Percentiles rank a stretch among this genome's conserved stretches.
phyloP scores from a whole-genome alignment of 2,113 vertebrate species.

The Tachysurus fulvidraco region DNA sequence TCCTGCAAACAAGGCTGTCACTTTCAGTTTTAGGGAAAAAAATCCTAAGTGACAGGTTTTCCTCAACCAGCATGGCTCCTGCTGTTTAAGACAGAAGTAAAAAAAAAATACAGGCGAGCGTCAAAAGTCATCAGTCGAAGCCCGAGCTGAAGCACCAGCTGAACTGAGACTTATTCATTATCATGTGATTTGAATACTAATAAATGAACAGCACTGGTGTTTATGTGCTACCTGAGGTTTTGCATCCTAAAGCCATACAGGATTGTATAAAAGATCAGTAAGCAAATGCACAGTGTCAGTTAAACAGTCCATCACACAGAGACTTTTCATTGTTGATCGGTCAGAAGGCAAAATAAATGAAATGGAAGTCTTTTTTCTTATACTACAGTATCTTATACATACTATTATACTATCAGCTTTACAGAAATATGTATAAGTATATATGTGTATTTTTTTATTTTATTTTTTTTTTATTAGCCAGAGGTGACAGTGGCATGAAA shows the following conservation, averaged over 20 bases:
- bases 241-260: neutral
- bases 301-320: neutral
- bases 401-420: too few relatives aligned
- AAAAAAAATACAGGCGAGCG: neutral
- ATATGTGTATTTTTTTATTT: too few relatives aligned
- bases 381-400: too few relatives aligned
- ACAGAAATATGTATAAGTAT: too few relatives aligned
- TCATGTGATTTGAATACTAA: conserved; percentile 28
- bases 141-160: neutral
- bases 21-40: conserved; percentile 11
- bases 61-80: conserved; percentile 9
- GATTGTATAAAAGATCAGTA: neutral
- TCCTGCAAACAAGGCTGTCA: conserved; percentile 33
- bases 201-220: conserved; percentile 7
- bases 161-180: conserved; percentile 12
- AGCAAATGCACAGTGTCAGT: neutral
- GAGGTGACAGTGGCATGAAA: too few relatives aligned
- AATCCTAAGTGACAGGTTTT: conserved; percentile 10
- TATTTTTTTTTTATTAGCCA: too few relatives aligned
- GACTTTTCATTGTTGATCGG: neutral
- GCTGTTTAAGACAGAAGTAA: neutral
- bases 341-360: neutral
- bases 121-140: neutral
- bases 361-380: neutral
- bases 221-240: neutral